These are phyloP conservation scores for Macaria notata DNA, from an alignment of 2,888 invertebrate species.

Conservation along the genomic window DNA sequence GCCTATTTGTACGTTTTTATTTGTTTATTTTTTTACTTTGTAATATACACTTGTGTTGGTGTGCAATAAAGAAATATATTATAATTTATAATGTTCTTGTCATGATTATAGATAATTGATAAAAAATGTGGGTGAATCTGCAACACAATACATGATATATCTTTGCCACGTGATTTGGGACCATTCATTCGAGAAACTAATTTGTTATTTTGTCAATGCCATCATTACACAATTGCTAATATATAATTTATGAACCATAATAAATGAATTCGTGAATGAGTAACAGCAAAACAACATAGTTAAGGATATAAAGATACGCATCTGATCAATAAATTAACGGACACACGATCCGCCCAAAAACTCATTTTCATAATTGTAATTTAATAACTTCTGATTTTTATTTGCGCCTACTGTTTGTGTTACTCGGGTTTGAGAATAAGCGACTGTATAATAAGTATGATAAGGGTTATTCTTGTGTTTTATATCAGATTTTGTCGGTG, in stretches of 20 bases:
- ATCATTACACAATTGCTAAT: background rate
- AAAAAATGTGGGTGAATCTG: too few relatives aligned
- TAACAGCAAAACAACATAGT: conserved; percentile 7
- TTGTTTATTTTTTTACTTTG: too few relatives aligned
- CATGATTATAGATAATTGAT: too few relatives aligned
- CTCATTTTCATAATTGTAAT: conserved; percentile 31
- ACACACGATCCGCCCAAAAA: conserved; percentile 29
- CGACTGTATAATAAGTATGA: conserved; percentile 6
- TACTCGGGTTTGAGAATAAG: background rate
- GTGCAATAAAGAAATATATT: too few relatives aligned
- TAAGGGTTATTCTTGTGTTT: conserved; percentile 21
- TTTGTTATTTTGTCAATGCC: background rate
- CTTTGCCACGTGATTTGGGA: too few relatives aligned
- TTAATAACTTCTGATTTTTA: conserved; percentile 38
- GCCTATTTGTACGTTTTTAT: too few relatives aligned
- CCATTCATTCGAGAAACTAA: too few relatives aligned
- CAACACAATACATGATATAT: too few relatives aligned
- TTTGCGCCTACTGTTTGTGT: conserved; percentile 14
- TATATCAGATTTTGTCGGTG: conserved; percentile 19
- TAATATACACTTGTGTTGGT: too few relatives aligned
- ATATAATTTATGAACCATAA: background rate
- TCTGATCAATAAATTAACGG: conserved; percentile 34
- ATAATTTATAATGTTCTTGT: too few relatives aligned
- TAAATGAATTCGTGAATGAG: conserved; percentile 7
- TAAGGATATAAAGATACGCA: conserved; percentile 27